Conservation (phyloP, 2,797 vertebrate genomes). For the Lagorchestes hirsutus region DNA sequence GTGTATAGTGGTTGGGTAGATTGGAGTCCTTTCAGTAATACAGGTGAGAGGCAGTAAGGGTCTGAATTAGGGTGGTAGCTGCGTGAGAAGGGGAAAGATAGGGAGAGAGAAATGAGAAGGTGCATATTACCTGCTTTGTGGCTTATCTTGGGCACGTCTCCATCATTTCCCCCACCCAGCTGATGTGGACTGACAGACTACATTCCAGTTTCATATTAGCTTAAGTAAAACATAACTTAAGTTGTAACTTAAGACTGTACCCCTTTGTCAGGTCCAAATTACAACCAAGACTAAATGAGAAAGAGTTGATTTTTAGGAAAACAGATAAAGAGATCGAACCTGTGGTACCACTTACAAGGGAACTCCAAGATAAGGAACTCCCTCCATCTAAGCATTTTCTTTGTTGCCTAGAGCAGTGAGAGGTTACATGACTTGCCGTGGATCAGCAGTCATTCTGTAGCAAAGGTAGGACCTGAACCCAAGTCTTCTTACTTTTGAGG, state of each 20-base stretch:
- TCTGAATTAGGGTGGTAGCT: neutral
- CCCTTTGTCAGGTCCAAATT: neutral
- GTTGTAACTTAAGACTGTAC: neutral
- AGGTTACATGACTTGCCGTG: neutral
- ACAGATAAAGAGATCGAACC: neutral
- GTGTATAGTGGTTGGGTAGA: neutral
- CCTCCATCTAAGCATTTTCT: neutral
- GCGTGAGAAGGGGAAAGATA: neutral
- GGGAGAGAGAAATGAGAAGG: neutral
- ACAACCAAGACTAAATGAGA: neutral
- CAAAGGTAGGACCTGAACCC: neutral
- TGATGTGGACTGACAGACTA: conserved; percentile 56
- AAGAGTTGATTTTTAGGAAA: neutral
- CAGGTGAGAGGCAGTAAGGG: neutral
- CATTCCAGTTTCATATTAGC: conserved; percentile 50
- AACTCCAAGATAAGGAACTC: neutral
- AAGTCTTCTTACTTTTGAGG: neutral
- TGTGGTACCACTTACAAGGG: neutral
- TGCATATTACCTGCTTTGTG: conserved; percentile 46
- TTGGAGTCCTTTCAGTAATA: neutral
- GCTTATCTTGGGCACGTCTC: conserved; percentile 63
- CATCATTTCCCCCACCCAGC: neutral
- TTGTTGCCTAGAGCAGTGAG: neutral
- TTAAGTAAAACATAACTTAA: neutral
- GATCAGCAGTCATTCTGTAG: neutral